A percentile compares a stretch with the other conserved stretches of the same genome.
Conservation (phyloP, 1,140 invertebrate species). For the Drosophila bocqueti region DNA sequence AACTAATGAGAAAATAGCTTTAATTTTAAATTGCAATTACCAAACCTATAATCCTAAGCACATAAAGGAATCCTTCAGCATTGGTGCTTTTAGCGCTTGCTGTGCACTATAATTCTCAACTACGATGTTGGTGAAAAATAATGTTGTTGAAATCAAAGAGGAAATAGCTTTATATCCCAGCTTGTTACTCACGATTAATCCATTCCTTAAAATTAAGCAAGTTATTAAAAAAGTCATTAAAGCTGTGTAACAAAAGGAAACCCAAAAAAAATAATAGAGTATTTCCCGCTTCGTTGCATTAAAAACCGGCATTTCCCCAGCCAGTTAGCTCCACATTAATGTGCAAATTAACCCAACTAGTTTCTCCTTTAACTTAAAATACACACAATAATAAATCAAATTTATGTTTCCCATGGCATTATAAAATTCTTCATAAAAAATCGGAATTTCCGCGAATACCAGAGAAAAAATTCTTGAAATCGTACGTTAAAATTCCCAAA, state of each 20-base stretch:
- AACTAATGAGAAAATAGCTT: too few species aligned
- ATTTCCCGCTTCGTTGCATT: neutral
- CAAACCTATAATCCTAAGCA: too few species aligned
- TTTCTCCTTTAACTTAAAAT: constrained; percentile 34
- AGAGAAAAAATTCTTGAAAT: constrained; percentile 11
- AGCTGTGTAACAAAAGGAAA: neutral
- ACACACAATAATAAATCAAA: constrained; percentile 27
- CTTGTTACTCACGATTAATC: neutral
- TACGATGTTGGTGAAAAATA: neutral
- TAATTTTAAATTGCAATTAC: neutral
- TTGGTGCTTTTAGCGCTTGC: neutral
- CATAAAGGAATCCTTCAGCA: neutral
- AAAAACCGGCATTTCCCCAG: neutral
- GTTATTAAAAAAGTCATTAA: neutral
- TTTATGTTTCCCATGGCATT: constrained; percentile 24
- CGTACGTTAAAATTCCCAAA: neutral
- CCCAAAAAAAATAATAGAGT: neutral
- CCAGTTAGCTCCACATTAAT: constrained; percentile 5
- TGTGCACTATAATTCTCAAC: neutral
- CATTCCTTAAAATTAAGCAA: neutral
- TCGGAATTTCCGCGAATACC: constrained; percentile 7
- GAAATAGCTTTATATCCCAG: neutral
- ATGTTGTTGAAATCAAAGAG: neutral
- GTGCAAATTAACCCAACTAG: constrained; percentile 34
- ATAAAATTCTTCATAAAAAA: constrained; percentile 7